Base-by-base conservation (phyloP, 2,888 invertebrate genomes). In the Plagodis dolabraria region DNA sequence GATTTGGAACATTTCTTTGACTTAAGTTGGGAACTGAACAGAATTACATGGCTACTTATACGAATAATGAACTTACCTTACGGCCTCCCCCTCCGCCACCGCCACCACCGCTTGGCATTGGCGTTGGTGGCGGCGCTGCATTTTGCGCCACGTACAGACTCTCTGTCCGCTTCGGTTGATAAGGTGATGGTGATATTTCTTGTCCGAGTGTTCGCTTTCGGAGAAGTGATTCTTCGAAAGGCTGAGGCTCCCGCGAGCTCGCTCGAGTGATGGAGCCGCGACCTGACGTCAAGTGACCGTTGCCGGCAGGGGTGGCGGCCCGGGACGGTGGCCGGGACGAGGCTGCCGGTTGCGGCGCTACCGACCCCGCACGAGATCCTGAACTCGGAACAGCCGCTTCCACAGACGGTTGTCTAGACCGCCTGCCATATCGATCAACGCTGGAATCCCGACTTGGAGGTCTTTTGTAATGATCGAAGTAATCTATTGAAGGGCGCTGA, bases 381-480 rank as follows among this genome's bases (percentile, higher is more conserved):
- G 94, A 82, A 94, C 96, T 71, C 7, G 85, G 82, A 44, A 76
- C 77, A 48, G 89, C 92, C 66, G 96, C 94, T 79, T 97, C 96
- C 54, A 97, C 95, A 11, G 97, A 97, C 38, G 97, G 94, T 79
- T 97, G 97, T 60, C 97, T 94, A 0, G 97, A 97, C 33, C 96
- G 95, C 64, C 96, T 93, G 6, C 96, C 95, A 79, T 96, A 97
- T 63, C 96, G 94, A 89, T 97, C 97, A 47, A 97, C 96, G 71
- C 97, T 97, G 63, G 96, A 95, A 82, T 97, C 97, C 80, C 97
- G 94, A 90, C 97, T 97, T 0, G 97, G 97, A 53, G 98, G 97
- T 82, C 97, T 94, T 86, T 97, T 97, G 86, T 99, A 99, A 82
- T 99, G 98, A 86, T 98, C 98, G 82, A 98, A 97, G 79, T 97